Evolutionary conservation across 1,140 invertebrate species (phyloP), one percentile per base, ranked within the genome.

Genomic region (Heliconius nattereri): DNA sequence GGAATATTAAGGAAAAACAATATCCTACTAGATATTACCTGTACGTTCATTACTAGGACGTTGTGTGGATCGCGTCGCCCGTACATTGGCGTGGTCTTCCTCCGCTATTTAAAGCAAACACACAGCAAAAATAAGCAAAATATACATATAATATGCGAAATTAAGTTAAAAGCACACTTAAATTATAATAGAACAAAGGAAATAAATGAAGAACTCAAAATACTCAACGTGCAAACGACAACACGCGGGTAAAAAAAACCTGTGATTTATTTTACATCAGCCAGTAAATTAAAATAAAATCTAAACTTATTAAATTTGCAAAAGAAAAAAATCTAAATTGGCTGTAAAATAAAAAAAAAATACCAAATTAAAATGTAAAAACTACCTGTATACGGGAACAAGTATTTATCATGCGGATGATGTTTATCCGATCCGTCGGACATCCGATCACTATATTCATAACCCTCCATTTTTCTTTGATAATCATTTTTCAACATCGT

Each of bases 361-460:
- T 2, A 40, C 1, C 70, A 72, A 37, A 72, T 20, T 0, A 66
- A 29, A 72, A 72, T 6, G 2, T 11, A 32, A 20, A 35, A 35
- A 23, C 35, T 20, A 95, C 95, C 95, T 87, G 96, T 97, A 84
- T 97, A 97, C 0, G 97, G 97, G 84, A 97, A 97, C 74, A 96
- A 90, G 91, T 97, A 98, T 92, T 97, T 97, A 83, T 97, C 97
- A 75, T 96, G 96, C 11, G 96, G 86, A 80, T 96, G 96, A 88
- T 96, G 96, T 83, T 97, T 97, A 66, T 97, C 97, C 2, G 97
- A 97, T 1, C 95, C 95, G 79, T 97, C 97, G 0, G 97, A 97
- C 88, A 96, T 94, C 20, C 96, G 90, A 81, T 96, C 96, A 20
- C 89, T 90, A 81, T 95, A 95, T 13, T 96, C 95, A 75, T 94